Base-by-base conservation (phyloP, 2,113 vertebrate genomes). In the Caranx melampygus region DNA sequence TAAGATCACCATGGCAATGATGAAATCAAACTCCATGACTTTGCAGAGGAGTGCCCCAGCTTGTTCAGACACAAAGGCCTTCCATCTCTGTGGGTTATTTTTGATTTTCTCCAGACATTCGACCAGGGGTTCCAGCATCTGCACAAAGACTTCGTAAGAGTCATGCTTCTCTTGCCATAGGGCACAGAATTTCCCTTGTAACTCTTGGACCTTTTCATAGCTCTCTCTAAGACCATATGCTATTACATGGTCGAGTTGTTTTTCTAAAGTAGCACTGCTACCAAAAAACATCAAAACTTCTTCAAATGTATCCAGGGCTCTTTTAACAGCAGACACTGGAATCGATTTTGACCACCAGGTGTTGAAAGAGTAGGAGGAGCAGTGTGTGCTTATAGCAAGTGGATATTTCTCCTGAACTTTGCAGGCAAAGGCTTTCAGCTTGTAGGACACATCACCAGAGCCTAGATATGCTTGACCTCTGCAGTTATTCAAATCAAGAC, bases 361-460 rank as follows among this genome's bases (percentile, higher is more conserved):
- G 54, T 99, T 99, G 91, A 99, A 97, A 84, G 98, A 96, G 88
- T 97, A 99, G 3, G 95, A 96, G 57, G 97, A 98, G 80, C 96
- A 96, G 58, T 97, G 94, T 0, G 97, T 98, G 80, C 96, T 98
- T 79, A 99, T 95, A 18, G 98, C 97, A 51, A 97, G 96, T 0
- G 97, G 97, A 69, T 97, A 95, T 79, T 95, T 97, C 81, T 99
- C 96, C 87, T 98, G 92, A 42, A 99, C 94, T 93, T 96, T 97
- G 16, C 95, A 96, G 51, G 96, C 97, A 87, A 99, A 97, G 1
- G 96, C 90, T 92, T 98, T 98, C 89, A 99, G 96, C 90, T 98
- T 99, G 72, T 97, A 96, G 80, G 96, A 96, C 78, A 97, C 95
- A 0, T 96, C 95, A 1, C 97, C 97, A 5, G 97, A 98, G 21